Percentiles rank a stretch among this genome's conserved stretches.
Evolutionary conservation across 2,888 invertebrate species (phyloP).

Genomic region (Zaprionus obscuricornis): DNA sequence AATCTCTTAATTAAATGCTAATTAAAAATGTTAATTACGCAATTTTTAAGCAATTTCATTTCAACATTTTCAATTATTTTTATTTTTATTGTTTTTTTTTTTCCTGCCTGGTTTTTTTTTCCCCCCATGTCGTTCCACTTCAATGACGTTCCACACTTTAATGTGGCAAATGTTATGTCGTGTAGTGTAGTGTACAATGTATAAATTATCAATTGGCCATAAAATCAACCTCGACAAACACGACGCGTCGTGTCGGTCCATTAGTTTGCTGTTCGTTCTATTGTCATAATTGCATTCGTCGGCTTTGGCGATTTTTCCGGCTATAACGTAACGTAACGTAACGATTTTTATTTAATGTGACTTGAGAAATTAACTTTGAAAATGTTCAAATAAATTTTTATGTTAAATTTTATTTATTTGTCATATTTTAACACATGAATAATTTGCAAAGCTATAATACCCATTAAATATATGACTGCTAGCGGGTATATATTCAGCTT

Average conservation of each 20-base stretch:
- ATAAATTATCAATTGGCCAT: slow-evolving; percentile 37
- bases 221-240: slow-evolving; percentile 28
- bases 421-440: too few species aligned
- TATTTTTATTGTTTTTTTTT: slow-evolving; percentile 10
- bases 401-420: not conserved
- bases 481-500: too few species aligned
- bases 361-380: slow-evolving; percentile 3
- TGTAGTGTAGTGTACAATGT: too few species aligned
- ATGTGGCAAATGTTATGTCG: too few species aligned
- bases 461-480: not conserved
- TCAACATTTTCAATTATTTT: slow-evolving; percentile 33
- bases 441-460: too few species aligned
- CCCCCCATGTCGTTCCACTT: slow-evolving; percentile 38
- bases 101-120: not conserved
- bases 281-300: slow-evolving; percentile 19
- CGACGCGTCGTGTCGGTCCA: too few species aligned
- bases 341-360: slow-evolving; percentile 21
- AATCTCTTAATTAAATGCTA: slow-evolving; percentile 64
- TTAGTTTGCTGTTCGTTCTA: slow-evolving; percentile 36
- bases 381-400: not conserved
- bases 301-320: slow-evolving; percentile 23
- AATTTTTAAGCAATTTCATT: slow-evolving; percentile 47
- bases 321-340: too few species aligned
- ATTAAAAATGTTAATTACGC: slow-evolving; percentile 61
- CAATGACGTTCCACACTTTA: too few species aligned